Base-by-base conservation (phyloP, 1,140 invertebrate species). In the Euglossa dilemma region DNA sequence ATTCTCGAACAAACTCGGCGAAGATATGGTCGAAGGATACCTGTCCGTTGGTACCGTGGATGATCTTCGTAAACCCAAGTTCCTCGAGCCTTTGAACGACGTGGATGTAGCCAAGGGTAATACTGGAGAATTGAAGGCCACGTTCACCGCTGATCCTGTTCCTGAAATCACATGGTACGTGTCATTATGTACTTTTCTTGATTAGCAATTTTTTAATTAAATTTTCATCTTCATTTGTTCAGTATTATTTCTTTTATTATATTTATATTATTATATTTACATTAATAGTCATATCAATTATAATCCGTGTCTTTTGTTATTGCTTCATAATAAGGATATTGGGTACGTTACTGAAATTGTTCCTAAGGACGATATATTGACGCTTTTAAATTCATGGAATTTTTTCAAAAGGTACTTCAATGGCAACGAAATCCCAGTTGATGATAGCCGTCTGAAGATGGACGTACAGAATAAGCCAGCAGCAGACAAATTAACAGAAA, bases 81-180 rank as follows among this genome's bases (percentile, higher is more conserved):
- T 98, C 88, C 95, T 95, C 52, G 95, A 95, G 54, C 96, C 96
- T 1, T 93, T 98, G 11, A 94, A 95, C 83, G 96, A 96, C 77
- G 95, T 95, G 88, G 96, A 96, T 73, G 96, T 96, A 57, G 95
- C 95, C 86, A 97, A 97, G 89, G 96, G 96, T 71, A 95, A 96
- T 74, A 95, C 96, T 4, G 96, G 97, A 5, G 95, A 95, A n/a
- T 96, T 99, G 83, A 95, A 95, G 52, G 96, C 97, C 25, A 95
- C 97, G 43, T 96, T 98, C 75, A 96, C 97, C 63, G 98, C 97
- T 28, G 97, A 98, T 94, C 98, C 97, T 0, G 92, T 96, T 74
- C 96, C 96, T 23, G 95, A 96, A 45, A 89, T 95, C 9, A 94
- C 90, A 87, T 96, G 96, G 96, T 96, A 93, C n/a, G n/a, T 59